Base-by-base conservation (phyloP, 1,140 invertebrate genomes). In the Drosophila kohkoa region DNA sequence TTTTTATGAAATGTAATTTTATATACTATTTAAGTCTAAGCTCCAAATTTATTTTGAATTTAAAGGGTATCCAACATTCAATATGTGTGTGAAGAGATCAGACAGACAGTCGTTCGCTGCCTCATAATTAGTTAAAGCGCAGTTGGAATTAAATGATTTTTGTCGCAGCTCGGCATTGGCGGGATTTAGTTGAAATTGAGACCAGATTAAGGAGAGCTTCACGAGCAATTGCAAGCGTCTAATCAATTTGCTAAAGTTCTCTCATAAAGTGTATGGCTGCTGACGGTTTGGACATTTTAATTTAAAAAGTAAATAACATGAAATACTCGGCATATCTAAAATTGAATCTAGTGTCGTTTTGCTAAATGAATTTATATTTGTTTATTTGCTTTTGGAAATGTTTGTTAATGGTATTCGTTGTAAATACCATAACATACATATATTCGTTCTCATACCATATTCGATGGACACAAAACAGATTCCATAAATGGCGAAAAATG, bases 141-240 rank as follows among this genome's bases (percentile, higher is more conserved):
- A 77, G 82, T 60, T 59, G 66, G 57, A 58, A 80, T 75, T 75
- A 78, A 75, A 69, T 76, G 79, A 82, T 82, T 76, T 81, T 82
- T 65, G 82, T 69, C 70, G 67, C 75, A 64, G 73, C 38, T 57
- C 60, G 67, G 62, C 70, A 81, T 86, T 71, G 75, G 70, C 43
- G 43, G 58, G 46, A 20, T 58, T 57, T 16, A 52, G 41, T 20
- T 74, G 65, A 38, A 65, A 79, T 49, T 25, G n/a, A 48, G 52
- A 72, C 25, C 28, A 38, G 70, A 64, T 81, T 86, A 79, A 62
- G 64, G 58, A 60, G 69, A 77, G 65, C 52, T 74, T 66, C 64
- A 59, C 46, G 45, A 49, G 70, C 54, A 72, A 75, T 71, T 72
- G 55, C 25, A 51, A 43, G 28, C 41, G 74, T 35, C 65, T 75